A percentile compares a stretch with the other conserved stretches of the same genome.
Conservation (phyloP, 1,140 invertebrate genomes). For the Leptestheria dahalacensis region DNA sequence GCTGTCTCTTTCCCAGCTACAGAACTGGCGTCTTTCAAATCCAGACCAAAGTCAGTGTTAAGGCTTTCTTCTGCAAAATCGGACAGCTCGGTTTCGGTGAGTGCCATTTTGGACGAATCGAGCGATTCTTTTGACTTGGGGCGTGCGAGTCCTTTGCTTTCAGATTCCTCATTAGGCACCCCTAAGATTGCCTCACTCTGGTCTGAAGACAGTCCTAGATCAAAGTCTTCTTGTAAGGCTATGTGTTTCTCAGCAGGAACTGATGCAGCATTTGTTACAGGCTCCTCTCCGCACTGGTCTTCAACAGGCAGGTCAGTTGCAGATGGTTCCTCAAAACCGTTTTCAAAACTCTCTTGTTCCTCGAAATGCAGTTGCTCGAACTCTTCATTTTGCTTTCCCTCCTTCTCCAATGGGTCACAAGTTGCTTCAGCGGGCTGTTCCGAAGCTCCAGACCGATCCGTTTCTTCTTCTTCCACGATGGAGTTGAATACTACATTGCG, state of each 20-base stretch:
- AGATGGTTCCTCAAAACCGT: too few relatives aligned
- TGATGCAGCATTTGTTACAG: background rate
- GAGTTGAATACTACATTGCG: slow-evolving; percentile 30
- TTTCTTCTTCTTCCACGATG: slow-evolving; percentile 28
- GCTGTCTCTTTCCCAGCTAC: slow-evolving; percentile 24
- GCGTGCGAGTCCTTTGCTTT: background rate
- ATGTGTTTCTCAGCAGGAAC: background rate
- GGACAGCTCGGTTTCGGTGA: slow-evolving; percentile 67
- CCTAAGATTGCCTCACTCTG: background rate
- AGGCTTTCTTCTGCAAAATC: slow-evolving; percentile 62
- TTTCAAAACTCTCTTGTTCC: too few relatives aligned
- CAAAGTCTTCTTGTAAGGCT: slow-evolving; percentile 12
- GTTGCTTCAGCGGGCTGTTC: too few relatives aligned
- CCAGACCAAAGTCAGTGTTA: slow-evolving; percentile 44
- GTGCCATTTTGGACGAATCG: slow-evolving; percentile 26
- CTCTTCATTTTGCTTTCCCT: background rate
- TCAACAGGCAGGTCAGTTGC: too few relatives aligned
- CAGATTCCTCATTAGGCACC: background rate
- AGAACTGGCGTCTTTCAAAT: slow-evolving; percentile 35
- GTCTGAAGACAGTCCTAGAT: background rate
- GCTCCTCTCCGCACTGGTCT: too few relatives aligned
- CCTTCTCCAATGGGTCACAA: too few relatives aligned
- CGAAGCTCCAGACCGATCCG: background rate
- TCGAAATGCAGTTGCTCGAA: background rate
- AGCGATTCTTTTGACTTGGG: slow-evolving; percentile 4